Conservation (phyloP, 2,888 invertebrate species). For the Amphipoea oculea region DNA sequence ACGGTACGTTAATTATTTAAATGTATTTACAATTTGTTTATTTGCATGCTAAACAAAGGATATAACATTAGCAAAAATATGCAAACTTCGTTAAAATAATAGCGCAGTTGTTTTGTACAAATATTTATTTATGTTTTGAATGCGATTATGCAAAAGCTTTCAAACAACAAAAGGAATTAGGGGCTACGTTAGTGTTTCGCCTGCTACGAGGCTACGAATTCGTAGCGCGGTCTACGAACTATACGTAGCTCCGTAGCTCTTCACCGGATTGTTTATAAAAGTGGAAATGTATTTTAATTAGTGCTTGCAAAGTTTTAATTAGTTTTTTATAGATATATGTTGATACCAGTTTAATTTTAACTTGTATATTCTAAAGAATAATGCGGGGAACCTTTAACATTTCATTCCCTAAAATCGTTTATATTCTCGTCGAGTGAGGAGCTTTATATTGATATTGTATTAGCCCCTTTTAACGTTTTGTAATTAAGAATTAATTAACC, state of each 20-base stretch:
- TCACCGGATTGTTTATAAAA: constrained; percentile 42
- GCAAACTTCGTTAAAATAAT: constrained; percentile 49
- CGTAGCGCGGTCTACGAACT: constrained; percentile 63
- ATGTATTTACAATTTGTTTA: constrained; percentile 10
- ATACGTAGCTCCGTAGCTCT: constrained; percentile 46
- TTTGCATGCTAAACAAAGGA: constrained; percentile 23
- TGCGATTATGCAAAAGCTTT: constrained; percentile 70
- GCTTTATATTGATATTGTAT: constrained; percentile 38
- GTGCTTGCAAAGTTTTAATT: constrained; percentile 31
- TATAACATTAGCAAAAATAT: constrained; percentile 45
- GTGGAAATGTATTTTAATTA: constrained; percentile 49
- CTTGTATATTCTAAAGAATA: constrained; percentile 1
- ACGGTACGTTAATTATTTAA: constrained; percentile 10
- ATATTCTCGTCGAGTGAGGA: constrained; percentile 8
- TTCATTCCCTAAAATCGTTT: constrained; percentile 13
- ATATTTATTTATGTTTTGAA: constrained; percentile 69
- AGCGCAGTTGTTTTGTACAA: constrained; percentile 55
- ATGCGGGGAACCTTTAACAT: constrained; percentile 1
- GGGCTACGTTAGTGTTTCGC: constrained; percentile 59
- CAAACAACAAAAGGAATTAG: constrained; percentile 70
- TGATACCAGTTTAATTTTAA: neutral
- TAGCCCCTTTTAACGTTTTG: constrained; percentile 46
- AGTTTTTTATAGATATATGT: constrained; percentile 12
- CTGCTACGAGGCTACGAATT: constrained; percentile 58
- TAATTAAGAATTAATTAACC: constrained; percentile 63